Base-by-base conservation (phyloP, 2,797 vertebrate species). In the Sebastes hubbsi region DNA sequence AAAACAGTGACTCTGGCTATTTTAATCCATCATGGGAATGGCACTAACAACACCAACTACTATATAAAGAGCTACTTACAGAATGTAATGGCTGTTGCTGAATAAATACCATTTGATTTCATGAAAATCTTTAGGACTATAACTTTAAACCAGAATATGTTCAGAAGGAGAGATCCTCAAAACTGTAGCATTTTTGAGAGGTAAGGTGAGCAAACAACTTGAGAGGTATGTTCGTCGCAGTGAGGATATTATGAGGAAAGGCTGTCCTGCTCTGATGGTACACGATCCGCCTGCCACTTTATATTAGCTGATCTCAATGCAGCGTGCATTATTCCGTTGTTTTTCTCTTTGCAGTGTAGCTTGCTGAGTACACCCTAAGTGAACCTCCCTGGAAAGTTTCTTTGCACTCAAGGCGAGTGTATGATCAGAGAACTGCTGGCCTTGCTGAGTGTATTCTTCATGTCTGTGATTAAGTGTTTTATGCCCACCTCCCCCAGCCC, bases 341-440 rank as follows among this genome's bases (percentile, higher is more conserved):
- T 66, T 52, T 49, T 56, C 16, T 25, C 30, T 46, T 64, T 68
- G 77, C 75, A n/a, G 59, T 78, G 80, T 32, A 30, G 61, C 64
- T 65, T 10, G 72, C 79, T 80, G 66, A 8, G 52, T 61, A 61
- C 36, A 77, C 76, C 71, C 18, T 62, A 60, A 73, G 67, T 81
- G 84, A 90, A 90, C 82, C 87, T 66, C 66, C 55, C 76, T 55
- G 3, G 67, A 81, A 81, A 58, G 75, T 75, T 77, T 77, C 62
- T 82, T 56, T 62, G 71, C 82, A 75, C 86, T 90, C 22, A 54
- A 84, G 82, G 87, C 68, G 2, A 79, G 61, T 2, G 0, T 62
- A 49, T 55, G 80, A 93, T 92, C 82, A 90, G 87, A 88, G 85
- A 78, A 68, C 1, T 34, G 24, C 77, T 80, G 88, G 81, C 69